Evolutionary conservation across 1,140 invertebrate species (phyloP).

Genomic region (Nasonia vitripennis): DNA sequence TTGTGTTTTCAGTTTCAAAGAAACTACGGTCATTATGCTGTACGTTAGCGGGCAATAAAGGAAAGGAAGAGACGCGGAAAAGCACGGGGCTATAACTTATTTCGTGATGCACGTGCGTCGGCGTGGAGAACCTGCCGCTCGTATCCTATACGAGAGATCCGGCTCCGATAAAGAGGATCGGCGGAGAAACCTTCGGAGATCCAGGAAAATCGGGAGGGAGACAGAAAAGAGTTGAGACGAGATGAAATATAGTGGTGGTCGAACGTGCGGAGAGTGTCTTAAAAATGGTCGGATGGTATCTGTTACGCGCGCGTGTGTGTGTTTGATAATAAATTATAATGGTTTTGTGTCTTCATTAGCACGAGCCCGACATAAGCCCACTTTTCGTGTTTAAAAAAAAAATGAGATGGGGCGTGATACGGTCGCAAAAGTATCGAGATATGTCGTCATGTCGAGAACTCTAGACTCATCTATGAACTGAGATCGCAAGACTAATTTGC

Average conservation of each 20-base stretch:
- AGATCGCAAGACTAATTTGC: too few relatives aligned
- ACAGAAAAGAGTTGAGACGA: background rate
- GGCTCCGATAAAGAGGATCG: constrained; percentile 15
- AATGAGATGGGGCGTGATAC: background rate
- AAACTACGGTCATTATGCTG: background rate
- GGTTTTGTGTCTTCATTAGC: background rate
- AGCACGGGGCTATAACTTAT: constrained; percentile 47
- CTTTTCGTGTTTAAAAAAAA: background rate
- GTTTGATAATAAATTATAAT: background rate
- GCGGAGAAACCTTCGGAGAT: background rate
- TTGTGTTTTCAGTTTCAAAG: background rate
- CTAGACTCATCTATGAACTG: too few relatives aligned
- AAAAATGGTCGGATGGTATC: background rate
- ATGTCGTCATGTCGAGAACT: too few relatives aligned
- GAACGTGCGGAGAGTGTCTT: background rate
- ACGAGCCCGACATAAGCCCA: background rate
- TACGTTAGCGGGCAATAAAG: background rate
- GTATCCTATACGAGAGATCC: background rate
- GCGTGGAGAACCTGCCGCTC: constrained; percentile 44
- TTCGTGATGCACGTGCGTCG: constrained; percentile 59
- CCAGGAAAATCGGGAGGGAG: constrained; percentile 54
- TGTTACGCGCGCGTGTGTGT: background rate
- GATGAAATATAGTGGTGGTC: background rate
- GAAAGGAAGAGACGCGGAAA: background rate
- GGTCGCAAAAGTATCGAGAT: too few relatives aligned